Conservation (phyloP, 2,113 vertebrate species). For the Pterocles burchelli region DNA sequence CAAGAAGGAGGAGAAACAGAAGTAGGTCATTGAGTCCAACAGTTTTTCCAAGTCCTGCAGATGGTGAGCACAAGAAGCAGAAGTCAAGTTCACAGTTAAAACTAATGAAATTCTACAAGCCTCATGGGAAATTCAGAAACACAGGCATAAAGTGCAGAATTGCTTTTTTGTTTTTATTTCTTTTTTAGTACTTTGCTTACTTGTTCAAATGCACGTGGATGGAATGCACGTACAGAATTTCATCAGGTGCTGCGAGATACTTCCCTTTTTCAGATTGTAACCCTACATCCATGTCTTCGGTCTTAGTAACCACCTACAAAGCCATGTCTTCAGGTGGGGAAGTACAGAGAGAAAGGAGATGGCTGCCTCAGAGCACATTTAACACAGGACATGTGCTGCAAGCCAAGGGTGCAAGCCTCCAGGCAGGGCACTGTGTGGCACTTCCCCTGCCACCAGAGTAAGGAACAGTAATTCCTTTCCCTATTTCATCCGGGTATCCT, state of each 20-base stretch:
- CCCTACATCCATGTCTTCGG: not conserved
- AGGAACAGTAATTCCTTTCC: not conserved
- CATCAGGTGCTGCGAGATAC: not conserved
- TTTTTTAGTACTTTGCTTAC: not conserved
- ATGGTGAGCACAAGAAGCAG: not conserved
- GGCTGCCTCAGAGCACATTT: no score
- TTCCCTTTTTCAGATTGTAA: not conserved
- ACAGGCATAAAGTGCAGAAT: not conserved
- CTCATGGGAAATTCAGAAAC: not conserved
- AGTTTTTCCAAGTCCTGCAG: not conserved
- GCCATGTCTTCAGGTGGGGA: not conserved
- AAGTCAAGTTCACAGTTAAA: not conserved
- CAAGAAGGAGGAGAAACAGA: not conserved
- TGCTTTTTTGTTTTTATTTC: not conserved
- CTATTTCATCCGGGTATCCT: not conserved
- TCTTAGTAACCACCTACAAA: not conserved
- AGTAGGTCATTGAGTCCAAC: not conserved
- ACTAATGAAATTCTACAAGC: slow-evolving; percentile 3
- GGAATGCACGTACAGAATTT: not conserved
- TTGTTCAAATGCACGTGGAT: not conserved
- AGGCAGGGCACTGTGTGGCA: no score
- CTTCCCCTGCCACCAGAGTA: not conserved
- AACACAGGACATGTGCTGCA: not conserved
- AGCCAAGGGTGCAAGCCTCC: not conserved
- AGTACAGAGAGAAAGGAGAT: not conserved